Evolutionary conservation across 2,797 vertebrate genomes (phyloP).

Genomic region (Lateolabrax maculatus): DNA sequence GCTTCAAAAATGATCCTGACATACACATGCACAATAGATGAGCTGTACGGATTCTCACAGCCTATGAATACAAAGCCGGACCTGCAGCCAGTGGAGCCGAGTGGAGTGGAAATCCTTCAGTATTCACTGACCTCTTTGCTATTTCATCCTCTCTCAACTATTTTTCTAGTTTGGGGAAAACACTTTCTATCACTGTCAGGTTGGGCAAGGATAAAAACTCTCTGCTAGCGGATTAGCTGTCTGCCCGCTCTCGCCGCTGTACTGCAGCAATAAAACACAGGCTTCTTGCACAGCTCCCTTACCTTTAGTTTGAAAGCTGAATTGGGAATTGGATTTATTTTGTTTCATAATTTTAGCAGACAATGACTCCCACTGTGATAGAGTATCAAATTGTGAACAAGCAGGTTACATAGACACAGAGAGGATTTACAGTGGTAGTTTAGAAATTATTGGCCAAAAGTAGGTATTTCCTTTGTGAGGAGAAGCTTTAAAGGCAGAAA

Average conservation of each 20-base stretch:
- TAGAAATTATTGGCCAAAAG: slow-evolving; percentile 49
- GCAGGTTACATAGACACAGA: slow-evolving; percentile 22
- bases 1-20: slow-evolving; percentile 81
- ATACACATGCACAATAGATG: slow-evolving; percentile 83
- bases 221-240: slow-evolving; percentile 84
- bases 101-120: slow-evolving; percentile 78
- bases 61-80: slow-evolving; percentile 80
- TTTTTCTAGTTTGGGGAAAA: slow-evolving; percentile 90
- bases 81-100: slow-evolving; percentile 69
- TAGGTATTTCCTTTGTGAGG: slow-evolving; percentile 30
- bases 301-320: slow-evolving; percentile 77
- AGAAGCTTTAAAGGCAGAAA: slow-evolving; percentile 29
- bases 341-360: slow-evolving; percentile 75
- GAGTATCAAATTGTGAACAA: slow-evolving; percentile 63
- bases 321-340: slow-evolving; percentile 78
- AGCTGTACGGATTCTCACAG: slow-evolving; percentile 75
- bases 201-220: slow-evolving; percentile 84
- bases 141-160: slow-evolving; percentile 86
- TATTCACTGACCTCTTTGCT: slow-evolving; percentile 86
- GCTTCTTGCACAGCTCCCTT: slow-evolving; percentile 67
- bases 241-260: slow-evolving; percentile 72
- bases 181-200: slow-evolving; percentile 90
- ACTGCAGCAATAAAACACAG: slow-evolving; percentile 83
- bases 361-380: slow-evolving; percentile 68
- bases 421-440: slow-evolving; percentile 52